A percentile compares a stretch with the other conserved stretches of the same genome.
These are phyloP conservation scores for Thalassaphorura encarpata DNA, from an alignment of 1,140 invertebrate species.

Conservation along the genomic window DNA sequence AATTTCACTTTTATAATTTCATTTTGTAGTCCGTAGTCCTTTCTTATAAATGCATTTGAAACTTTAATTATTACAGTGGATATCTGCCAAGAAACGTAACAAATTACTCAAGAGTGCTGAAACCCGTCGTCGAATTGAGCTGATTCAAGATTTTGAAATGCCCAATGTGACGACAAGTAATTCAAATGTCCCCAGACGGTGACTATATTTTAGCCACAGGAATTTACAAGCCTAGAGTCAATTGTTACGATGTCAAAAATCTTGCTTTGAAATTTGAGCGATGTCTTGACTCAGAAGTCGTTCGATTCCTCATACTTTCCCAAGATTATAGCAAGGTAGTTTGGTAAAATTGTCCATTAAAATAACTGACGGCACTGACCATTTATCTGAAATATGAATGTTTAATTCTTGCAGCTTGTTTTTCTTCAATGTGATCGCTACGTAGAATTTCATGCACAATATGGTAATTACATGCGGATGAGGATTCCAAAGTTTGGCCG, in stretches of 20 bases:
- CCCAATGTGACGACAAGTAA: slow-evolving; percentile 76
- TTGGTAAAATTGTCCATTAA: neutral
- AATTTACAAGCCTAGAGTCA: slow-evolving; percentile 90
- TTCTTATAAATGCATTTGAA: neutral
- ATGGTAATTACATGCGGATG: slow-evolving; percentile 80
- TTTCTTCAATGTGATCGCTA: slow-evolving; percentile 56
- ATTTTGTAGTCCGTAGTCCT: neutral
- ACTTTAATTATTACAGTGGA: slow-evolving; percentile 59
- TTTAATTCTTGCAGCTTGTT: slow-evolving; percentile 52
- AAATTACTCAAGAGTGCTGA: slow-evolving; percentile 80
- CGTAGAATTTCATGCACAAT: slow-evolving; percentile 88
- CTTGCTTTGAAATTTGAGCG: slow-evolving; percentile 97
- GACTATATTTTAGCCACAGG: slow-evolving; percentile 87
- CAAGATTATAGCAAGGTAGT: slow-evolving; percentile 80
- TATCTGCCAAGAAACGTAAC: slow-evolving; percentile 78
- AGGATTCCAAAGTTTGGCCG: slow-evolving; percentile 91
- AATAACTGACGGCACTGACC: no score
- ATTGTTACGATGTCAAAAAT: slow-evolving; percentile 93
- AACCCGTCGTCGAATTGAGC: slow-evolving; percentile 79
- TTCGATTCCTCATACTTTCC: slow-evolving; percentile 74
- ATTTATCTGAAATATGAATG: neutral
- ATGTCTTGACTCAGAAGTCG: slow-evolving; percentile 92
- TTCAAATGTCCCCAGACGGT: slow-evolving; percentile 81
- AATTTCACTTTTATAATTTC: slow-evolving; percentile 9
- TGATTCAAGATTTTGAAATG: slow-evolving; percentile 99